Base-by-base conservation (phyloP, 1,140 invertebrate species). In the Caenorhabditis latens region DNA sequence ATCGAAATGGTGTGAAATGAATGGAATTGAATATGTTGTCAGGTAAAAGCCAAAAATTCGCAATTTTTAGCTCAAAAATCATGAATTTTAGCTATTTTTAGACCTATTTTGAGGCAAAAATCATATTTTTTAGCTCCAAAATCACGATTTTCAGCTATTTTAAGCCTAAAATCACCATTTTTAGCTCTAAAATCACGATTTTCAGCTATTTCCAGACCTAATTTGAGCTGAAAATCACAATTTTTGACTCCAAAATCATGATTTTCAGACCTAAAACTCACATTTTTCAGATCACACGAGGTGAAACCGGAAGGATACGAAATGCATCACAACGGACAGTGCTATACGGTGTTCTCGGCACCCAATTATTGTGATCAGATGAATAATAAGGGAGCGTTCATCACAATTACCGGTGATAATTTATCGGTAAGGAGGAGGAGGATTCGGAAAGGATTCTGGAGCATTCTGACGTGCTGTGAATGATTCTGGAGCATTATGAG, bases 321-420 rank as follows among this genome's bases (percentile, higher is more conserved):
- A 94, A 94, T 97, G 24, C 95, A 95, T 13, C 98, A 99, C 92
- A 95, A 97, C 93, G 97, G 96, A 43, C 96, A 96, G 92, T 98
- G 97, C 92, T 96, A 98, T 89, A 98, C 97, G 4, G 96, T 98
- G 6, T 98, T 98, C 94, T 99, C 97, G 32, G 98, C 98, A 88
- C 98, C 98, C 86, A 99, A 99, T 94, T 99, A 99, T 94, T 99
- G 98, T 95, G 98, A 99, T 95, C 96, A 96, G 71, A 98, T 99
- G 96, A 97, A 96, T 91, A 99, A 99, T 94, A 95, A 96, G 94
- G 98, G 98, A 92, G 97, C 98, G 90, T 99, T 97, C 93, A 98
- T 99, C 91, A 98, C 95, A 88, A 95, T 99, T 91, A 96, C 95
- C 84, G 98, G 97, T 84, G 96, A 96, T 93, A 95, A 96, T 91